These are phyloP conservation scores for Vombatus ursinus DNA, from an alignment of 2,113 vertebrate species.

Conservation along the genomic window DNA sequence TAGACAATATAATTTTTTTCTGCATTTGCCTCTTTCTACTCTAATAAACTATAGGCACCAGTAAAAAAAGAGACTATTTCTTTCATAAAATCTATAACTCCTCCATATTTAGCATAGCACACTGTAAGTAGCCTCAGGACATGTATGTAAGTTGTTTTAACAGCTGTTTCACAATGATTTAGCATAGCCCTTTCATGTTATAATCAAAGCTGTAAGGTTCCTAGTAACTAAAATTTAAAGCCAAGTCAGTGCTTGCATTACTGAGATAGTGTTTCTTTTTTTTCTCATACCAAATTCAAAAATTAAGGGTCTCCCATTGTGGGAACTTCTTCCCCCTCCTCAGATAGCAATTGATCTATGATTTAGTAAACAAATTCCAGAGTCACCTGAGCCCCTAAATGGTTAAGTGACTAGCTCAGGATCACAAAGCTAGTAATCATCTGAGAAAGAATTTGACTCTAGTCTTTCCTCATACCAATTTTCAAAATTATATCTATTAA, in stretches of 20 bases:
- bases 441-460: neutral
- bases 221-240: slow-evolving; percentile 16
- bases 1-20: neutral
- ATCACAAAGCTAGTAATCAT: neutral
- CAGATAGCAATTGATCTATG: neutral
- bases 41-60: neutral
- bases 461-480: neutral
- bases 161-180: neutral
- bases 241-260: slow-evolving; percentile 43
- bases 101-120: neutral
- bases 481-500: neutral
- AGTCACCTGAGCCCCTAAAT: neutral
- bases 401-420: neutral
- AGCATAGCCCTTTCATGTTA: neutral
- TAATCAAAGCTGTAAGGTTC: slow-evolving; percentile 35
- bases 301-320: neutral
- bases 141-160: slow-evolving; percentile 49
- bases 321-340: neutral
- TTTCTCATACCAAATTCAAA: neutral
- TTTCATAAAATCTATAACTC: neutral
- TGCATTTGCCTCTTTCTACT: neutral
- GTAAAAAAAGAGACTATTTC: neutral
- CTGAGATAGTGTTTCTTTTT: slow-evolving; percentile 20
- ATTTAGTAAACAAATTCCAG: neutral
- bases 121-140: neutral